Base-by-base conservation (phyloP, 2,888 invertebrate species). In the Parascotia fuliginaria region DNA sequence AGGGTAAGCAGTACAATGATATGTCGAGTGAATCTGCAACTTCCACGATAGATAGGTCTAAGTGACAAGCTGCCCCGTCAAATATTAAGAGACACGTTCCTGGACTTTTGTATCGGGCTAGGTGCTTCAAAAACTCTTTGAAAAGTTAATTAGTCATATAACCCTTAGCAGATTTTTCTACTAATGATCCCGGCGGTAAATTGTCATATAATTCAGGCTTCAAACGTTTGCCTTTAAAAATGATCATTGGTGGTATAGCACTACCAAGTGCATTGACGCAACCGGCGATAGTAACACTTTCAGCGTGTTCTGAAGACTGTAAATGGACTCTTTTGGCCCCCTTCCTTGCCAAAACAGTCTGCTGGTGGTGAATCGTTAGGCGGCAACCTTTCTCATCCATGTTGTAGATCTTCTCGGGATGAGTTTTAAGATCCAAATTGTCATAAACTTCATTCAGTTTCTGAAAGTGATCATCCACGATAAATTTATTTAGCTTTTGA, bases 301-400 rank as follows among this genome's bases (percentile, higher is more conserved):
- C 63, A 24, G 60, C 60, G 11, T 65, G 64, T 59, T 67, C 62
- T 2, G 58, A 47, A 40, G 59, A 15, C 43, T 47, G 47, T 14
- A 64, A 58, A 49, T 64, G 62, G 4, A 65, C 62, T 9, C 65
- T 60, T 51, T 65, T 67, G 16, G 56, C 41, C 7, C 64, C 66
- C 41, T 65, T 62, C 48, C 60, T 22, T 3, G 60, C 66, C 44
- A 66, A 57, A 53, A 64, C 63, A 41, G 9, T 51, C 33, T 59
- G 62, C 44, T 67, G 60, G 42, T 66, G 59, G 48, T 68, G 66
- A 9, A 67, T 48, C 0, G 60, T 71, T 0, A 69, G 41, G 6
- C 60, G 61, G 42, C 63, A 66, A 1, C 61, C 62, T 48, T 69
- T 69, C 44, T 67, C 60, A 52, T 61, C 64, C 59, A 67, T 65